A percentile compares a stretch with the other conserved stretches of the same genome.
Conservation (phyloP, 2,888 invertebrate genomes). For the Cylloceria caligata region DNA sequence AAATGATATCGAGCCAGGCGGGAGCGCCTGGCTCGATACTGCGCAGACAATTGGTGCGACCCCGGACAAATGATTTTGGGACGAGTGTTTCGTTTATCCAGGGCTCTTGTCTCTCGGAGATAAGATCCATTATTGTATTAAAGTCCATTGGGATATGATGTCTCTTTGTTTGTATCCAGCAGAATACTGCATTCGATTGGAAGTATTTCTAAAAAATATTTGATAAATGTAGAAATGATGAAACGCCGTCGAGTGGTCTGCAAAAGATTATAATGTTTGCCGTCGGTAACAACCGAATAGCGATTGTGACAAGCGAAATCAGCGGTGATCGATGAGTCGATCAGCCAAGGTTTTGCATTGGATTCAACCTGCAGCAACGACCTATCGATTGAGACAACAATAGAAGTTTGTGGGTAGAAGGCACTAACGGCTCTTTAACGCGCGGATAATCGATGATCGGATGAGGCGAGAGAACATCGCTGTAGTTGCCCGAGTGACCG, state of each 20-base stretch:
- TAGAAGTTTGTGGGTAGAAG: slow-evolving; percentile 32
- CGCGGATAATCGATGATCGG: slow-evolving; percentile 48
- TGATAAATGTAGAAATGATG: slow-evolving; percentile 8
- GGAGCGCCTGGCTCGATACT: neutral
- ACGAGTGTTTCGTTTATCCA: slow-evolving; percentile 38
- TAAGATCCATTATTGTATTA: neutral
- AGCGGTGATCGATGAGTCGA: slow-evolving; percentile 47
- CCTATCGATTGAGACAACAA: slow-evolving; percentile 61
- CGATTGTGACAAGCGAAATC: slow-evolving; percentile 15
- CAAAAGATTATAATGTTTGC: slow-evolving; percentile 8
- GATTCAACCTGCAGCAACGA: slow-evolving; percentile 1
- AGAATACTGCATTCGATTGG: neutral
- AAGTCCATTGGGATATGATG: neutral
- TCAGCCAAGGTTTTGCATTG: slow-evolving; percentile 22
- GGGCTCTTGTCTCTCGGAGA: neutral
- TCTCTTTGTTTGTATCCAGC: neutral
- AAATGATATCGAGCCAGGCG: no score
- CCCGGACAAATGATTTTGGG: slow-evolving; percentile 5
- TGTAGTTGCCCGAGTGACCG: slow-evolving; percentile 68
- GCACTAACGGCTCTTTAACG: slow-evolving; percentile 45
- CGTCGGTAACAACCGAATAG: neutral
- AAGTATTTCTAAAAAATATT: neutral
- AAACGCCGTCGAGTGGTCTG: neutral
- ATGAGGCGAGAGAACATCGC: slow-evolving; percentile 28
- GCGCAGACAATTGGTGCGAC: slow-evolving; percentile 15